Evolutionary conservation across 2,113 vertebrate genomes (phyloP).

Genomic region (Rousettus leschenaultii): DNA sequence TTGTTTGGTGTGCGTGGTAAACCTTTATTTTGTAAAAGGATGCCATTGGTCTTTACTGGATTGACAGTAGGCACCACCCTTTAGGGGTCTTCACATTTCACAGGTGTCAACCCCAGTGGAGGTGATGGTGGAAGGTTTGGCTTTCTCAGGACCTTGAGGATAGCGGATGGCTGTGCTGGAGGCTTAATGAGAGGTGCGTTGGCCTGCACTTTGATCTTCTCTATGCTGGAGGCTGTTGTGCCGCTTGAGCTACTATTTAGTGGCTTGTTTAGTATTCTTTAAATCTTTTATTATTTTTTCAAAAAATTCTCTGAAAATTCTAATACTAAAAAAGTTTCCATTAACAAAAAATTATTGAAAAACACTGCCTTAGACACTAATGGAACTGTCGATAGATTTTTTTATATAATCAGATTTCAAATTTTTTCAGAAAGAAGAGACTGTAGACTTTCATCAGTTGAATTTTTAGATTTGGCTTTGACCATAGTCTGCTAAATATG

Average conservation of each 20-base stretch:
- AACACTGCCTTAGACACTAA: neutral
- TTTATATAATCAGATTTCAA: constrained; percentile 6
- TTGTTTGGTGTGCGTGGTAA: constrained; percentile 80
- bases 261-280: neutral
- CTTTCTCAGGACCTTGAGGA: constrained; percentile 92
- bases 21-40: constrained; percentile 87
- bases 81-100: constrained; percentile 85
- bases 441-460: neutral
- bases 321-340: neutral
- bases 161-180: constrained; percentile 78
- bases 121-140: constrained; percentile 89
- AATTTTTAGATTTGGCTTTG: neutral
- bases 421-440: neutral
- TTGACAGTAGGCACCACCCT: constrained; percentile 81
- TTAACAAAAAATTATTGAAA: neutral
- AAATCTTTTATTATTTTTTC: neutral
- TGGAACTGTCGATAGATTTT: neutral
- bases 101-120: constrained; percentile 83
- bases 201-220: constrained; percentile 90
- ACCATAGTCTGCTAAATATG: neutral
- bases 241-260: constrained; percentile 96
- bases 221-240: constrained; percentile 94
- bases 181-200: constrained; percentile 84
- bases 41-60: constrained; percentile 87
- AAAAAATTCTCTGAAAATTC: neutral